Evolutionary conservation across 2,113 vertebrate genomes (phyloP).

Genomic region (Cebus imitator): DNA sequence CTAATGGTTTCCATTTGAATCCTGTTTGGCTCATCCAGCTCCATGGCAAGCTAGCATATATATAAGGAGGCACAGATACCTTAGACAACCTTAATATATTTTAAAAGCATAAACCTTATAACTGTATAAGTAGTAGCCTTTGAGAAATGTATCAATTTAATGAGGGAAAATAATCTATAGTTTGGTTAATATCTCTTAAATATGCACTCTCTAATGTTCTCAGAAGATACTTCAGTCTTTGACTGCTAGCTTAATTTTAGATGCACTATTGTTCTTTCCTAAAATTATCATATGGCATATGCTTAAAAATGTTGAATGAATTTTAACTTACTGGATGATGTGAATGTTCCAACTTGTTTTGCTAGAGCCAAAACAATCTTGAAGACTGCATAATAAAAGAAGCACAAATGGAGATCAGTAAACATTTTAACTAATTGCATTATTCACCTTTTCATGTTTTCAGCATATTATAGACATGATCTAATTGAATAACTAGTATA

Average conservation of each 20-base stretch:
- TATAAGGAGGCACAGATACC: background rate
- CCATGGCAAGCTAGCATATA: background rate
- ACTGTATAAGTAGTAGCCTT: background rate
- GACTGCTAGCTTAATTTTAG: background rate
- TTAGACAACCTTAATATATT: background rate
- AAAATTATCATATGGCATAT: background rate
- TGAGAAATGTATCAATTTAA: background rate
- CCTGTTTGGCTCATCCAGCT: background rate
- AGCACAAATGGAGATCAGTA: background rate
- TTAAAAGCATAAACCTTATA: background rate
- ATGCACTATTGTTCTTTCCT: background rate
- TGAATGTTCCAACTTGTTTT: background rate
- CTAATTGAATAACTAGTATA: background rate
- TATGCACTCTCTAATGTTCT: background rate
- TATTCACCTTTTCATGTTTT: conserved; percentile 7
- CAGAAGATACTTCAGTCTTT: background rate
- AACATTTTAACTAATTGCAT: background rate
- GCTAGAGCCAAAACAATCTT: background rate
- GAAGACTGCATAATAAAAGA: background rate
- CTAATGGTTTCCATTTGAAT: background rate
- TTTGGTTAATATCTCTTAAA: background rate
- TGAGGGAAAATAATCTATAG: background rate
- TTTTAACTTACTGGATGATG: background rate
- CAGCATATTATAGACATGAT: background rate
- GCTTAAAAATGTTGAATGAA: conserved; percentile 23